phyloP scores from a whole-genome alignment of 1,140 invertebrate species.

The Calephelis nemesis region DNA sequence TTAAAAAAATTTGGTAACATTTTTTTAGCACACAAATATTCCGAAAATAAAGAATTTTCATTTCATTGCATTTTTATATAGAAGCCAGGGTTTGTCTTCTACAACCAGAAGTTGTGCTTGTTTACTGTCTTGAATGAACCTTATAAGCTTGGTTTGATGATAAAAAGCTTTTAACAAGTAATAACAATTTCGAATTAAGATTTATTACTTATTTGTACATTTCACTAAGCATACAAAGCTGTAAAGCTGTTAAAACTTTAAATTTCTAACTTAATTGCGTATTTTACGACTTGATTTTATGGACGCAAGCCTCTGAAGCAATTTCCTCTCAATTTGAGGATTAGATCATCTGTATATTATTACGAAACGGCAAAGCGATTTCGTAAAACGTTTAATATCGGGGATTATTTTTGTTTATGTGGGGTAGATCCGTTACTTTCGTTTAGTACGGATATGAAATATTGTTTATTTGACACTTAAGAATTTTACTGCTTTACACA shows the following conservation, averaged over 20 bases:
- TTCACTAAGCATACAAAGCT: neutral
- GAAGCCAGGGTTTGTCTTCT: no score
- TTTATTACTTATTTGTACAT: slow-evolving; percentile 7
- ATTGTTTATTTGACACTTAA: no score
- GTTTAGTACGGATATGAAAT: no score
- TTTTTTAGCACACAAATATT: no score
- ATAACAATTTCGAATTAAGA: neutral
- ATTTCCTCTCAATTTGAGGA: slow-evolving; percentile 16
- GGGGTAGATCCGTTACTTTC: no score
- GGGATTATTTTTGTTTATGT: neutral
- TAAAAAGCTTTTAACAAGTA: neutral
- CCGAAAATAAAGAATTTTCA: no score
- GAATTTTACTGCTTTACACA: no score
- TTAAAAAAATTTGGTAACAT: no score
- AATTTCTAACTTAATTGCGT: slow-evolving; percentile 9
- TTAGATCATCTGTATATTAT: slow-evolving; percentile 12
- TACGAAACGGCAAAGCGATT: neutral
- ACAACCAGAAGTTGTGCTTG: no score
- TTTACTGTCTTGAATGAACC: no score
- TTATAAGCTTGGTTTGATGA: no score
- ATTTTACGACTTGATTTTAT: slow-evolving; percentile 11
- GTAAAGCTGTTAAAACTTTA: neutral
- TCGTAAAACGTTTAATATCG: neutral
- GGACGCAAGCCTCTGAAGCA: slow-evolving; percentile 9
- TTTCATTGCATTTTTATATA: no score